Conservation (phyloP, 2,888 invertebrate species). For the Creontiades dilutus region DNA sequence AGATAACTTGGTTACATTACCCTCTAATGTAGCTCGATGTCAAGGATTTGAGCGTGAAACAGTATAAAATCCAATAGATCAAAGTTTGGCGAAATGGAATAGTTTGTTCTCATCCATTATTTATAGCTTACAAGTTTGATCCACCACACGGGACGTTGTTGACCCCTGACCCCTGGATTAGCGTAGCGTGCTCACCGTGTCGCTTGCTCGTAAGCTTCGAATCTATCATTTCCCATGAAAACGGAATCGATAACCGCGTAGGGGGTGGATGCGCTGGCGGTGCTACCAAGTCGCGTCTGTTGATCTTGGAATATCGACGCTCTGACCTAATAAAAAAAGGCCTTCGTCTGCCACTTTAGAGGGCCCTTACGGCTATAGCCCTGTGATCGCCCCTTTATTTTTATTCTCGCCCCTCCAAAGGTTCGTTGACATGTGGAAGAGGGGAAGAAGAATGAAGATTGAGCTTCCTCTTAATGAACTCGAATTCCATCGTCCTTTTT, state of each 20-base stretch:
- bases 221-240: neutral
- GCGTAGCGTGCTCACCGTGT: neutral
- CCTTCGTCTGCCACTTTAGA: neutral
- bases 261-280: neutral
- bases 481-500: neutral
- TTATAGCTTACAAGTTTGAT: neutral
- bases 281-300: neutral
- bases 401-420: neutral
- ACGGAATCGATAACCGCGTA: neutral
- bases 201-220: conserved; percentile 5
- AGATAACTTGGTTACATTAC: too few relatives aligned
- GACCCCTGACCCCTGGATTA: conserved; percentile 26
- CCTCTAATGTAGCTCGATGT: too few relatives aligned
- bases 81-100: neutral
- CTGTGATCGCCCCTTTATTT: conserved; percentile 10
- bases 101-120: neutral
- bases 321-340: conserved; percentile 24
- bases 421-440: neutral
- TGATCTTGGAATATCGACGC: conserved; percentile 46
- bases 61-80: too few relatives aligned
- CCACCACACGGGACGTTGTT: neutral
- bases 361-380: neutral
- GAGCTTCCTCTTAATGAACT: conserved; percentile 4
- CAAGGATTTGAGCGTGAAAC: too few relatives aligned
- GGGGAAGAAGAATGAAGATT: neutral